Percentiles rank a stretch among this genome's conserved stretches.
phyloP scores from a whole-genome alignment of 2,113 vertebrate genomes.

The Paradoxurus hermaphroditus region DNA sequence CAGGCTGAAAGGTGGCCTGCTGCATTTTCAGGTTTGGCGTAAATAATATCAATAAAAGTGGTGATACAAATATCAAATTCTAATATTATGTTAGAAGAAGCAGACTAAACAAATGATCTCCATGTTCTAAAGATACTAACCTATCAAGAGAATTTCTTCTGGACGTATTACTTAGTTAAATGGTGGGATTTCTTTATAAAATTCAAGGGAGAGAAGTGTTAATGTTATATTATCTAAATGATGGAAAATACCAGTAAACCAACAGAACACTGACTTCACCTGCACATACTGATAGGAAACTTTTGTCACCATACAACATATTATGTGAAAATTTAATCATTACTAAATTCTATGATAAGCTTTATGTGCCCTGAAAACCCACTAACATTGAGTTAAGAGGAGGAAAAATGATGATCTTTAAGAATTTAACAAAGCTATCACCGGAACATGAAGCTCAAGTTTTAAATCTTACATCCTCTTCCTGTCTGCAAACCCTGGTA shows the following conservation, averaged over 20 bases:
- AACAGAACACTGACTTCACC: neutral
- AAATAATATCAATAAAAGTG: neutral
- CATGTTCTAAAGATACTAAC: slow-evolving; percentile 4
- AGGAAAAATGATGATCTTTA: neutral
- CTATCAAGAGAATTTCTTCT: neutral
- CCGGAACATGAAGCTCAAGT: neutral
- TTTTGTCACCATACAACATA: neutral
- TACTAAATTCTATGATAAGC: neutral
- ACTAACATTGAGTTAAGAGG: neutral
- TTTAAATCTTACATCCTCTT: neutral
- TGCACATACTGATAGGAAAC: neutral
- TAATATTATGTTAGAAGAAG: slow-evolving; percentile 6
- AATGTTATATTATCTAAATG: slow-evolving; percentile 7
- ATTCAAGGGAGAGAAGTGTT: neutral
- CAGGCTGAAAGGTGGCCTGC: neutral
- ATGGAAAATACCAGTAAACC: neutral
- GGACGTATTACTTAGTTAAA: slow-evolving; percentile 11
- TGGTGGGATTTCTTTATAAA: neutral
- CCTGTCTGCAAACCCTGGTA: neutral
- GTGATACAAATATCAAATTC: slow-evolving; percentile 35
- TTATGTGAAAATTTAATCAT: neutral
- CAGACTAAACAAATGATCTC: neutral
- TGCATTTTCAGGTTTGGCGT: neutral
- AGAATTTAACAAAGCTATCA: neutral
- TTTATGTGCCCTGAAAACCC: neutral